Conservation (phyloP, 2,797 vertebrate genomes). For the Liparis tanakae region DNA sequence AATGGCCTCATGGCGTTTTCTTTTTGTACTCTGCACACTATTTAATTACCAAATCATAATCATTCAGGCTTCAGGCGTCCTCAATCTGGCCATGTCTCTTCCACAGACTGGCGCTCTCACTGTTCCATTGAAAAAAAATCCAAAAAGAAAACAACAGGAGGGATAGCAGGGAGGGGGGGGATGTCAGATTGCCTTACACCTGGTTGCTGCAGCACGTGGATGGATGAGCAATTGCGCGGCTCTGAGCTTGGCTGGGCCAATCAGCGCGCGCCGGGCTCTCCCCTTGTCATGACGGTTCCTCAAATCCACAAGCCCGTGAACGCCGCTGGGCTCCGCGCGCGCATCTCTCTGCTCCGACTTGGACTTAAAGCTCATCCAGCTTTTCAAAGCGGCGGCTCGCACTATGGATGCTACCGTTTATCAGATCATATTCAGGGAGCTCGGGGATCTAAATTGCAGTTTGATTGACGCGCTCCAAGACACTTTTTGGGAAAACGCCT, state of each 20-base stretch:
- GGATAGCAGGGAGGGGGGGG: constrained; percentile 21
- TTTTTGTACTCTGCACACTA: neutral
- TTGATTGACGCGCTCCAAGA: constrained; percentile 86
- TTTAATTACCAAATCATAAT: neutral
- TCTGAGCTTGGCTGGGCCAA: constrained; percentile 66
- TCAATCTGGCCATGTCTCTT: neutral
- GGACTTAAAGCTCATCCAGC: neutral
- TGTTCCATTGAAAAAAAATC: neutral
- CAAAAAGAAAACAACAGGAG: neutral
- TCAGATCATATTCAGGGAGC: constrained; percentile 86
- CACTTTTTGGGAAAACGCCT: constrained; percentile 86
- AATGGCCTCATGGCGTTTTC: neutral
- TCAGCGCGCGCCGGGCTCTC: constrained; percentile 32
- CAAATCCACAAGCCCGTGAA: constrained; percentile 51
- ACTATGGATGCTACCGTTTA: constrained; percentile 85
- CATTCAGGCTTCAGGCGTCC: neutral
- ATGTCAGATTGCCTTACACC: constrained; percentile 32
- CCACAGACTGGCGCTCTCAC: neutral
- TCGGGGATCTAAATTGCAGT: constrained; percentile 93
- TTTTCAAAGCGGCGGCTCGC: constrained; percentile 18
- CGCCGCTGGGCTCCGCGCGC: constrained; percentile 47
- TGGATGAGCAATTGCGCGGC: constrained; percentile 22
- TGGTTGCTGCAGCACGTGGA: constrained; percentile 27
- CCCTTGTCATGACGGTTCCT: constrained; percentile 47
- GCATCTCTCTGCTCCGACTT: constrained; percentile 37